Evolutionary conservation across 2,113 vertebrate genomes (phyloP), one percentile per base, ranked within the genome.

Genomic region (Maccullochella peelii): DNA sequence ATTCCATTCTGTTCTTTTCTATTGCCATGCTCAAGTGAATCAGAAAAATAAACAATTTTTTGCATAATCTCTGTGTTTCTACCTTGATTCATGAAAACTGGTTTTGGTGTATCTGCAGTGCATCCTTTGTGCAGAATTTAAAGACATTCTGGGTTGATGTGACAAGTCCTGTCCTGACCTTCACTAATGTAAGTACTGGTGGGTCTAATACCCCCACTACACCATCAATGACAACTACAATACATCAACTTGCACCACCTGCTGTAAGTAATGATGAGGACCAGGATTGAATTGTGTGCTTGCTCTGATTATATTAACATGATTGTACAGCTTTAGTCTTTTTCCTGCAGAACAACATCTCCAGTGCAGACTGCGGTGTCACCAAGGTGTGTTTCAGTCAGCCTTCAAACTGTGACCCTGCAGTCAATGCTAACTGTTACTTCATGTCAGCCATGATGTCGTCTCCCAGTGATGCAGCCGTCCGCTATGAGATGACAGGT

Each of bases 361-460:
- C 90, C 8, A 91, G 77, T 12, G 25, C 36, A 62, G 89, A 57
- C 18, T 96, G 96, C 62, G 95, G 96, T 3, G 68, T 49, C 40
- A 80, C 57, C 47, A 97, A 96, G 69, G 89, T 93, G 44, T 96
- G 96, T 82, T 86, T 96, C 83, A 95, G 90, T 81, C 55, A 73
- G 18, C 96, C 95, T 2, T 2, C 21, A 8, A 30, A 71, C 71
- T 97, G 96, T 83, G 85, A 93, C 81, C 95, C 95, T 5, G 4
- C 83, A 9, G 52, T 15, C 27, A 79, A 36, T 5, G 4, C 33
- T 16, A 23, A 52, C 62, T 97, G 96, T 82, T 89, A 89, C 42
- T 96, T 96, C 82, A 91, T 95, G 94, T 95, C 96, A 25, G 90
- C 91, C 40, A 73, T 25, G 27, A 15, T 73, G 62, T 12, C 70